A percentile compares a stretch with the other conserved stretches of the same genome.
Evolutionary conservation across 2,113 vertebrate species (phyloP).

Genomic region (Myiozetetes cayanensis): DNA sequence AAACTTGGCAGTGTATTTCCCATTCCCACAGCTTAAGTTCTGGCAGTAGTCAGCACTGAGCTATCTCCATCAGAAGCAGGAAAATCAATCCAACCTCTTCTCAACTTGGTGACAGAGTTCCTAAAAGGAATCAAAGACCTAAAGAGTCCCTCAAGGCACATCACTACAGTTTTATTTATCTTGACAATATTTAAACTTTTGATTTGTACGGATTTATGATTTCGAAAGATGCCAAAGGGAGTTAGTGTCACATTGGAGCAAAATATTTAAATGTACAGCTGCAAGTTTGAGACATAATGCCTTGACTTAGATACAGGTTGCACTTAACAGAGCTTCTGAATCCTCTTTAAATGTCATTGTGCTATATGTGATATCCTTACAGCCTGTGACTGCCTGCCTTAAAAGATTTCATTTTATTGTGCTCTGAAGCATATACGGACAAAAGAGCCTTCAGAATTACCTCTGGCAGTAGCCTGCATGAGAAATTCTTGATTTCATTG

Average conservation of each 20-base stretch:
- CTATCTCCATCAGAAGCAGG: background rate
- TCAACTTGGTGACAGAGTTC: background rate
- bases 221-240: slow-evolving; percentile 43
- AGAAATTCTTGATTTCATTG: background rate
- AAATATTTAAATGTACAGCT: background rate
- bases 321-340: slow-evolving; percentile 53
- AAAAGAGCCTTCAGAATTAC: slow-evolving; percentile 6
- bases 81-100: background rate
- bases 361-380: slow-evolving; percentile 12
- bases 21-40: background rate
- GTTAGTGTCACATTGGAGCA: slow-evolving; percentile 36
- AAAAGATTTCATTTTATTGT: slow-evolving; percentile 32
- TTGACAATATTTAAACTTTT: slow-evolving; percentile 53
- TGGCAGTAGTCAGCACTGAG: background rate
- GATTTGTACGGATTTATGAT: slow-evolving; percentile 53
- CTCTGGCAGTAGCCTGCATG: background rate
- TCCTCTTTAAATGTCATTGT: slow-evolving; percentile 46
- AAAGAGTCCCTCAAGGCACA: background rate
- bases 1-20: background rate
- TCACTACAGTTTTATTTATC: slow-evolving; percentile 22
- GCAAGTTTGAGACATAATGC: slow-evolving; percentile 8
- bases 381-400: slow-evolving; percentile 45
- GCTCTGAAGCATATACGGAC: slow-evolving; percentile 38
- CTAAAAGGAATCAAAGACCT: slow-evolving; percentile 17
- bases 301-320: slow-evolving; percentile 30